Evolutionary conservation across 2,888 invertebrate species (phyloP).

Genomic region (Hetaerina titia): DNA sequence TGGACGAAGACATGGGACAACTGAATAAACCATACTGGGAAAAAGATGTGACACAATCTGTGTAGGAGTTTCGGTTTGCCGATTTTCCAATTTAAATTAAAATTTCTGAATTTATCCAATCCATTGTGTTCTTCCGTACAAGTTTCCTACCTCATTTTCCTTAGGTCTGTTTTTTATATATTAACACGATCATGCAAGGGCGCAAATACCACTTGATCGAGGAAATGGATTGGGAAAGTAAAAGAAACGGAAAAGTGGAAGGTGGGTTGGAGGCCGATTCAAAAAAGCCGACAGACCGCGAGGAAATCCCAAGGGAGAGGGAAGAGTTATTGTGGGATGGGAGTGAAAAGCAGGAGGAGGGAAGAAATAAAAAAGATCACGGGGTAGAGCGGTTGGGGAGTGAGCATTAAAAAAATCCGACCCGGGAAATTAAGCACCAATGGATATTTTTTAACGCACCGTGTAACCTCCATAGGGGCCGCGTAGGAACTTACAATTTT

Average conservation of each 20-base stretch:
- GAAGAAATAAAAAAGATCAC: neutral
- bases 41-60: too few relatives aligned
- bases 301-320: slow-evolving; percentile 1
- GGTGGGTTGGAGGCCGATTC: neutral
- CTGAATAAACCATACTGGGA: too few relatives aligned
- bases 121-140: too few relatives aligned
- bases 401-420: slow-evolving; percentile 19
- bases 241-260: neutral
- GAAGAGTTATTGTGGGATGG: neutral
- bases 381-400: neutral
- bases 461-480: neutral
- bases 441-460: slow-evolving; percentile 47
- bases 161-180: too few relatives aligned
- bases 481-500: neutral
- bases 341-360: neutral
- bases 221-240: neutral
- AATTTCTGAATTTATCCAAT: too few relatives aligned
- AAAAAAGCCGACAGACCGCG: slow-evolving; percentile 44
- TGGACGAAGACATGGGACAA: too few relatives aligned
- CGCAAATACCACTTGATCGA: neutral
- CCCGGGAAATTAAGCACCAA: slow-evolving; percentile 44
- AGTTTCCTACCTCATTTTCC: too few relatives aligned
- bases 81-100: too few relatives aligned
- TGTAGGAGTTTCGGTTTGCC: too few relatives aligned
- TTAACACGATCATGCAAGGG: neutral